Evolutionary conservation across 1,140 invertebrate genomes (phyloP), one percentile per base, ranked within the genome.

Genomic region (Drosophila melanica): DNA sequence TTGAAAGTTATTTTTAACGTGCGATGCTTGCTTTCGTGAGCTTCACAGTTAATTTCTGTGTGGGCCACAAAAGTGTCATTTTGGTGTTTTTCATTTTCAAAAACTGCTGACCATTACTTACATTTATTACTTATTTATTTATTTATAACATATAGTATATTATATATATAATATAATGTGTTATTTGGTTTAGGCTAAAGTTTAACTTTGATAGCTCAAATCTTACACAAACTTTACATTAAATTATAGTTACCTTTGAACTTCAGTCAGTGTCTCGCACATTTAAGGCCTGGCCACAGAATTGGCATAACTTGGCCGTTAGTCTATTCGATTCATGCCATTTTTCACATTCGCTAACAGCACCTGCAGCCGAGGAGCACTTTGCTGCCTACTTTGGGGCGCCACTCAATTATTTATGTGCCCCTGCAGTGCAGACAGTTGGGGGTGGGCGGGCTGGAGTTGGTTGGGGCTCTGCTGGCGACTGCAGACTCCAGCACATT

Each of bases 401-500:
- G 70, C 78, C 81, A 87, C 82, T 86, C 82, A 86, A 86, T 86
- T 87, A 86, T 86, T 86, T 81, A 86, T 85, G 74, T 55, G 81
- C 77, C 81, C 81, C 81, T 86, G 81, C 81, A 85, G 81, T 81
- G 77, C 66, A 69, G 65, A 37, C 59, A 37, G 23, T 8, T 33
- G 35, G 8, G 12, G 14, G 27, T 69, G 41, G 16, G 9, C 23
- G 35, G 33, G 33, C n/a, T n/a, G n/a, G n/a, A n/a, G n/a, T n/a
- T n/a, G 9, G 7, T 35, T 14, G 35, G n/a, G 45, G 16, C 1
- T 30, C 27, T 27, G 54, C 37, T 27, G 41, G 47, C 10, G 41
- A 23, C 27, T 35, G 55, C 47, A 59, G 44, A 20, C 20, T 23
- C 23, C 53, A 10, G 18, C 58, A 73, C 47, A 53, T 64, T 55